Base-by-base conservation (phyloP, 2,797 vertebrate genomes). In the Bradypodion ventrale region DNA sequence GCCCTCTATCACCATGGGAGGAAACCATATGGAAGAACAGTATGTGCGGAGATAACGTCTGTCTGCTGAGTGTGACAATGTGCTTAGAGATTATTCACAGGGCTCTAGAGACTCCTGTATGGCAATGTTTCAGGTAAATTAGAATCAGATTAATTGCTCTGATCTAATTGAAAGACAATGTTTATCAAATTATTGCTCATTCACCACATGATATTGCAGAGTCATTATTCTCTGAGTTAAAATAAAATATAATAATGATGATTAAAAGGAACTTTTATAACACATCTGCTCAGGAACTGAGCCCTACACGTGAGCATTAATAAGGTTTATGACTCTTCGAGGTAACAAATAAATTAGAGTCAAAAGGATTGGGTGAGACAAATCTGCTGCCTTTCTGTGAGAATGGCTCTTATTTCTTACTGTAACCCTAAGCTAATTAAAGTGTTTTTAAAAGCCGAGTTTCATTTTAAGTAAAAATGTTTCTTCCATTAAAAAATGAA, bases 91-190 rank as follows among this genome's bases (percentile, higher is more conserved):
- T 96, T 96, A 96, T 96, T 96, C 95, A 96, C 93, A 85, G 85
- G 94, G 92, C 97, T 96, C 96, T 94, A 88, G 97, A 95, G 97
- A 97, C 95, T 94, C 87, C 87, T 83, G 90, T 95, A 95, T 94
- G 93, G 95, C 96, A 96, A 96, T 96, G 96, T 95, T 95, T 96
- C 95, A 96, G 95, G 96, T 97, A 96, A 96, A 97, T 97, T 97
- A 96, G 97, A 97, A 97, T 97, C 97, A 97, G 95, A 97, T 97
- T 97, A 96, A 97, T 97, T 97, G 96, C 95, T 96, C 94, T 96
- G 97, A 97, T 97, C 96, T 97, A 96, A 97, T 96, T 94, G 93
- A 96, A 96, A 97, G 97, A 96, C 95, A 96, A 96, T 96, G 96
- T 97, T 97, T 97, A 97, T 95, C 95, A 96, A 96, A 96, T 96